Conservation (phyloP, 92 coral and sea anemone species). For the Palythoa heliodiscus region DNA sequence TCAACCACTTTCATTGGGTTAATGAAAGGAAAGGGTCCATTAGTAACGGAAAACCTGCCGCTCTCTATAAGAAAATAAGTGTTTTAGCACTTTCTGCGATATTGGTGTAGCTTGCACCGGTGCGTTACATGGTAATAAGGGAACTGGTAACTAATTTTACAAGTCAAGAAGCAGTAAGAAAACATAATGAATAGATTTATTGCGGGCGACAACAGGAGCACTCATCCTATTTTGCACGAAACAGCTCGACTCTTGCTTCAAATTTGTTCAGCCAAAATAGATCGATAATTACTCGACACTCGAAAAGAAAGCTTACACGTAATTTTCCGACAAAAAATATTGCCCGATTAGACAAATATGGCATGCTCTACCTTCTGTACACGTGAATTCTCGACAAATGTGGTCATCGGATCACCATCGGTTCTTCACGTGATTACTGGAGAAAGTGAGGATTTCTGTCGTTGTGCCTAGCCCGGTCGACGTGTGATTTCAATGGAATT, state of each 20-base stretch:
- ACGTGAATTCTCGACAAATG: conserved; percentile 12
- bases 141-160: too few relatives aligned
- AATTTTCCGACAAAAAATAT: background rate
- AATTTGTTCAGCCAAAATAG: conserved; percentile 1
- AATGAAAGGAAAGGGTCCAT: too few relatives aligned
- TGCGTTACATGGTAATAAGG: too few relatives aligned
- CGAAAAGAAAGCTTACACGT: background rate
- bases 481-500: conserved; percentile 6
- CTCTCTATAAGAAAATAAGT: too few relatives aligned
- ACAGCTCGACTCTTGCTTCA: conserved; percentile 10
- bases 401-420: conserved; percentile 11
- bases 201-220: too few relatives aligned
- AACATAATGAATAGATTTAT: too few relatives aligned
- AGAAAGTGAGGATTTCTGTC: conserved; percentile 3
- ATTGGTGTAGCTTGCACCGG: too few relatives aligned
- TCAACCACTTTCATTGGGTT: too few relatives aligned
- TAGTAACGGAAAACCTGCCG: too few relatives aligned
- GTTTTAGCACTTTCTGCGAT: too few relatives aligned
- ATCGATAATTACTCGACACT: too few relatives aligned
- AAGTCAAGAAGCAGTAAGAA: too few relatives aligned
- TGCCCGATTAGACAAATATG: background rate
- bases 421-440: background rate
- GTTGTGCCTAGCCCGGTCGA: conserved; percentile 15
- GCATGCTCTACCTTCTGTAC: conserved; percentile 21
- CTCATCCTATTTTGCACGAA: conserved; percentile 16